Percentiles rank a stretch among this genome's conserved stretches.
These are phyloP conservation scores for Agrochola circellaris DNA, from an alignment of 2,888 invertebrate genomes.

Conservation along the genomic window DNA sequence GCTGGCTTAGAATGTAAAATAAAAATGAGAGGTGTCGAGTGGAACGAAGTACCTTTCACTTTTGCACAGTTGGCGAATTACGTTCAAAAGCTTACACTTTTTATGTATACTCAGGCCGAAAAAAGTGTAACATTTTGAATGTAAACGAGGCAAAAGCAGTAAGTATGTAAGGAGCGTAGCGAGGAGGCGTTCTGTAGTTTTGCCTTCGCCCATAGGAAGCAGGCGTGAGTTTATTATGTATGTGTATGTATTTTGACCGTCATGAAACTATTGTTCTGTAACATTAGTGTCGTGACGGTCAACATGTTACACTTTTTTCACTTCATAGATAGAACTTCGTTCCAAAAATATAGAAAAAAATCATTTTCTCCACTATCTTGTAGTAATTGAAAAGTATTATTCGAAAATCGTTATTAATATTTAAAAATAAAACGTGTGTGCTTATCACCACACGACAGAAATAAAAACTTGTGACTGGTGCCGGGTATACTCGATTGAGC, in stretches of 20 bases:
- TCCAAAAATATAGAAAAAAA: neutral
- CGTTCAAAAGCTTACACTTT: too few species aligned
- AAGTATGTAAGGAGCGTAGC: too few species aligned
- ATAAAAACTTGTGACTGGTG: neutral
- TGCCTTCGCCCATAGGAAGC: too few species aligned
- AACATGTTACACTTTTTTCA: neutral
- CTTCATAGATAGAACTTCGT: too few species aligned
- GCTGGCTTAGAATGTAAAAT: conserved; percentile 7
- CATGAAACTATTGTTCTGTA: neutral
- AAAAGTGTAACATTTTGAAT: too few species aligned
- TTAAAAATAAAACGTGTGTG: neutral
- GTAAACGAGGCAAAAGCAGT: too few species aligned
- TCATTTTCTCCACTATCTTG: neutral
- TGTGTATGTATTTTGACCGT: neutral
- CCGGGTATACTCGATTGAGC: too few species aligned
- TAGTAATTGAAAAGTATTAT: conserved; percentile 9
- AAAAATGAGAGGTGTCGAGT: neutral
- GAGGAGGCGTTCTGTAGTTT: too few species aligned
- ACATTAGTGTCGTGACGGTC: neutral
- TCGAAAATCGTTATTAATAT: neutral
- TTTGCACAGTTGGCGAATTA: too few species aligned
- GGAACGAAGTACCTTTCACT: too few species aligned
- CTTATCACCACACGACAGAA: neutral
- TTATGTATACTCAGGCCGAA: too few species aligned
- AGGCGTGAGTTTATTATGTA: too few species aligned